These are phyloP conservation scores for Catharus minimus DNA, from an alignment of 2,113 vertebrate genomes.

Conservation along the genomic window DNA sequence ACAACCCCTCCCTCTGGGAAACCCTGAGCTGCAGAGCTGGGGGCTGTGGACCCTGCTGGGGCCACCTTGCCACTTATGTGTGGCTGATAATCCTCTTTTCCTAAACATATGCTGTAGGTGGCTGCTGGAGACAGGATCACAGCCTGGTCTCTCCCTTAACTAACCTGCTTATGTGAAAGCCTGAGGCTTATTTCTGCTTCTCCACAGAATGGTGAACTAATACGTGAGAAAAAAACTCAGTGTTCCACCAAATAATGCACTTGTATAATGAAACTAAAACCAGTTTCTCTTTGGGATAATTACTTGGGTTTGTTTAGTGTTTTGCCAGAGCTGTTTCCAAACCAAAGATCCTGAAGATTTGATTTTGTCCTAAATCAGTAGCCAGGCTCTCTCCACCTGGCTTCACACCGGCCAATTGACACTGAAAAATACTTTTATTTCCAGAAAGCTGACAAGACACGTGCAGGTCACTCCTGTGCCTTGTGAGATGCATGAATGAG, in stretches of 20 bases:
- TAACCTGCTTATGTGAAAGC: neutral
- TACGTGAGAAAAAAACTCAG: neutral
- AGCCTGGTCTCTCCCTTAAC: neutral
- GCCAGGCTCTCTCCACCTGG: neutral
- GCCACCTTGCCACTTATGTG: rapidly evolving
- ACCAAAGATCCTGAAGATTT: neutral
- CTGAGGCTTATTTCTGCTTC: neutral
- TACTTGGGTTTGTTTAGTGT: neutral
- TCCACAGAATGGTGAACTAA: neutral
- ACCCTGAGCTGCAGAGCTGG: neutral
- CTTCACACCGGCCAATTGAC: neutral
- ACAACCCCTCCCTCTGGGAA: neutral
- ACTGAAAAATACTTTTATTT: neutral
- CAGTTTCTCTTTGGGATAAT: neutral
- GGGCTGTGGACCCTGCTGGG: neutral
- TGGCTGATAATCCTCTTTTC: neutral
- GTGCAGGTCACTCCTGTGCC: neutral
- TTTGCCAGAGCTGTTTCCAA: neutral
- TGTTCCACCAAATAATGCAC: neutral
- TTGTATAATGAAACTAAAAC: neutral
- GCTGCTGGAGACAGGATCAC: neutral
- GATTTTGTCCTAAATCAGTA: neutral
- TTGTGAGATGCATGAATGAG: rapidly evolving
- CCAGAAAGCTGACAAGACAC: neutral
- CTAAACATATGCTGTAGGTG: neutral